These are phyloP conservation scores for Alectoris magna DNA, from an alignment of 2,797 vertebrate genomes.

Conservation along the genomic window DNA sequence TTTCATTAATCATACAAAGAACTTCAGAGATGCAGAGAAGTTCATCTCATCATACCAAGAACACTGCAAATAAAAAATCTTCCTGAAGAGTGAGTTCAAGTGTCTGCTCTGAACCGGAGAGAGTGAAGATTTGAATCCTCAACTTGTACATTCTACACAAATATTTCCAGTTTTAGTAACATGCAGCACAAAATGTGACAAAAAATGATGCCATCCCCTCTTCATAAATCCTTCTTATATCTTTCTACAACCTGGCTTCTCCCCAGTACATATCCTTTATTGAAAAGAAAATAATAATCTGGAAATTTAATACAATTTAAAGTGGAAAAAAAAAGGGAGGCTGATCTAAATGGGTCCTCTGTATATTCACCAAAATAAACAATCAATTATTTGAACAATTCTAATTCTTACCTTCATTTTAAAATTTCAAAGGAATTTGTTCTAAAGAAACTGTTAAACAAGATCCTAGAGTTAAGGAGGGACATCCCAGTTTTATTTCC, in stretches of 20 bases:
- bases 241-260: not conserved
- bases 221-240: not conserved
- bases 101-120: not conserved
- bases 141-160: not conserved
- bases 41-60: not conserved
- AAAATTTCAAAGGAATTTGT: not conserved
- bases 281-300: rapidly evolving
- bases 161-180: not conserved
- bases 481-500: not conserved
- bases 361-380: not conserved
- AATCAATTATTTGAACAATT: not conserved
- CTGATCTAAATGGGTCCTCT: not conserved
- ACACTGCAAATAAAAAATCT: not conserved
- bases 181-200: not conserved
- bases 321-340: not conserved
- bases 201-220: not conserved
- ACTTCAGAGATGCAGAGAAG: not conserved
- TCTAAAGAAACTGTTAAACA: not conserved
- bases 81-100: not conserved
- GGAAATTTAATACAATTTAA: not conserved
- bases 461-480: not conserved
- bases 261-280: not conserved
- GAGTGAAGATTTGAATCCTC: not conserved
- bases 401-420: not conserved
- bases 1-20: not conserved